Evolutionary conservation across 2,797 vertebrate species (phyloP).

Genomic region (Sparus aurata): DNA sequence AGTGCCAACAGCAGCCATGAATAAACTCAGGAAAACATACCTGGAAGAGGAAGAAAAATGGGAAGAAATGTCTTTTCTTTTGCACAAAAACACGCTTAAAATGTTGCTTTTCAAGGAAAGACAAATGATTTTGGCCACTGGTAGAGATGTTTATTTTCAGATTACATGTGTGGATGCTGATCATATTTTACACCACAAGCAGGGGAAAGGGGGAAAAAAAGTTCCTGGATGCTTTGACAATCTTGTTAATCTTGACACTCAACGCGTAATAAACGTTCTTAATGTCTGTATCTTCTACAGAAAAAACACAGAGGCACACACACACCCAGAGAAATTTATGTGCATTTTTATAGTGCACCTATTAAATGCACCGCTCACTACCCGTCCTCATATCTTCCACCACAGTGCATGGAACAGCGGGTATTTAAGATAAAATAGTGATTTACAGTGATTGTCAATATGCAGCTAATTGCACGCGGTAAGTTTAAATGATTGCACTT

Average conservation of each 20-base stretch:
- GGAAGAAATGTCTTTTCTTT: background rate
- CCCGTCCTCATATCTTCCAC: background rate
- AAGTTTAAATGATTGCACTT: slow-evolving; percentile 34
- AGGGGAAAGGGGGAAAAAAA: background rate
- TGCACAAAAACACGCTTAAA: background rate
- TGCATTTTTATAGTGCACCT: slow-evolving; percentile 1
- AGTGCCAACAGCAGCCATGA: slow-evolving; percentile 3
- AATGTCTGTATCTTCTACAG: background rate
- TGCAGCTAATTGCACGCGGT: slow-evolving; percentile 34
- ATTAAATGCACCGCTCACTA: background rate
- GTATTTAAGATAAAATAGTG: slow-evolving; percentile 10
- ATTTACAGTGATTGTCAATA: slow-evolving; percentile 21
- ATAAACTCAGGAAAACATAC: background rate
- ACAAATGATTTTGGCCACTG: background rate
- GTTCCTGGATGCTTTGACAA: background rate
- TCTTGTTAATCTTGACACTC: background rate
- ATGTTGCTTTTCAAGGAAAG: slow-evolving; percentile 7
- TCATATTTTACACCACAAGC: background rate
- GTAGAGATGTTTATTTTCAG: background rate
- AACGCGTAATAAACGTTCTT: background rate
- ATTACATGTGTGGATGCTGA: background rate
- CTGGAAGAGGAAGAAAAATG: background rate
- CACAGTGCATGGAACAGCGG: slow-evolving; percentile 11
- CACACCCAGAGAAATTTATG: background rate
- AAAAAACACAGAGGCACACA: background rate